A percentile compares a stretch with the other conserved stretches of the same genome.
Conservation (phyloP, 2,113 vertebrate genomes). For the Ploceus nigricollis region DNA sequence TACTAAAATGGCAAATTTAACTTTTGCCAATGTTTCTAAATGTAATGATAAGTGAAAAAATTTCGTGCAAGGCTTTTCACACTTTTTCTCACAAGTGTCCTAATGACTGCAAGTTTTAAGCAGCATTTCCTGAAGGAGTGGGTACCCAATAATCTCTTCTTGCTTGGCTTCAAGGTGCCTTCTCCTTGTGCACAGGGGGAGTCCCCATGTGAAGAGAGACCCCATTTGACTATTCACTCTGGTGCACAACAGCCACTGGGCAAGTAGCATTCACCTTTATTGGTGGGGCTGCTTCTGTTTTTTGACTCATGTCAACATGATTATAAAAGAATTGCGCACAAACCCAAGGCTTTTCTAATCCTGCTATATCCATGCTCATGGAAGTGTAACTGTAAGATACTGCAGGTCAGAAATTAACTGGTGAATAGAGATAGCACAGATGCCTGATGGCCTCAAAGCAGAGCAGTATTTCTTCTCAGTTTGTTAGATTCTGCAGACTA, state of each 20-base stretch:
- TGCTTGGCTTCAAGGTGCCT: neutral
- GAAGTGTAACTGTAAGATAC: neutral
- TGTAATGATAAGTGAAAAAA: neutral
- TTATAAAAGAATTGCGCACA: neutral
- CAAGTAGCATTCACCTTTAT: neutral
- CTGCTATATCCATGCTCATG: neutral
- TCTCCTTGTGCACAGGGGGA: neutral
- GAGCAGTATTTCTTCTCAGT: neutral
- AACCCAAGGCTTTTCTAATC: neutral
- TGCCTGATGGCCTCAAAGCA: neutral
- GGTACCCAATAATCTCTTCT: neutral
- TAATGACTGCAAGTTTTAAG: neutral
- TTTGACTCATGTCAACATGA: neutral
- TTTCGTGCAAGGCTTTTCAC: neutral
- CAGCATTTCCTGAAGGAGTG: neutral
- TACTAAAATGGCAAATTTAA: neutral
- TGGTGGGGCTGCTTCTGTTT: rapidly evolving
- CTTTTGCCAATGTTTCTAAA: neutral
- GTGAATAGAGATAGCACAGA: neutral
- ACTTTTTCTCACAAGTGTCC: neutral
- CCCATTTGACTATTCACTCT: neutral
- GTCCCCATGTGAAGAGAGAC: neutral
- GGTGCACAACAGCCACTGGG: neutral
- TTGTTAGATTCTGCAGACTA: neutral
- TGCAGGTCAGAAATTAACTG: neutral